Evolutionary conservation across 2,888 invertebrate genomes (phyloP).

Genomic region (Drosophila stalkeri): DNA sequence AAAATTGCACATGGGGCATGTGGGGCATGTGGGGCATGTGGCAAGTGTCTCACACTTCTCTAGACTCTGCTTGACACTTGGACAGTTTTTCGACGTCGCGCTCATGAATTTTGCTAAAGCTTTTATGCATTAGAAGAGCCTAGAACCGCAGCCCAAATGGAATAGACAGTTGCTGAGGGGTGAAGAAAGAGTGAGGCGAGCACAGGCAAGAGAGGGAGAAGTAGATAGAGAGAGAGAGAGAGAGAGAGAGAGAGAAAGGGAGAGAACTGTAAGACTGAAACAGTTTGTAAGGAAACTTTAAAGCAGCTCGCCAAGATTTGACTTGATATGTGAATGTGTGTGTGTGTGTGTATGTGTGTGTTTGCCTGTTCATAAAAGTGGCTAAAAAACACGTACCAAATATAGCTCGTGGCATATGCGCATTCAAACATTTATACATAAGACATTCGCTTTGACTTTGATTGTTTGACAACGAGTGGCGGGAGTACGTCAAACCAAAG

Average conservation of each 20-base stretch:
- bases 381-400: conserved; percentile 72
- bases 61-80: conserved; percentile 67
- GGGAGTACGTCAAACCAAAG: neutral
- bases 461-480: conserved; percentile 23
- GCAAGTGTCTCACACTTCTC: conserved; percentile 37
- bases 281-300: conserved; percentile 49
- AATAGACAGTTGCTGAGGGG: conserved; percentile 5
- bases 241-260: neutral
- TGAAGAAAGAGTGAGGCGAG: no score
- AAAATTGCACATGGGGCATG: conserved; percentile 42
- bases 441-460: conserved; percentile 31
- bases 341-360: neutral
- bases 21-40: neutral
- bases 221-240: neutral
- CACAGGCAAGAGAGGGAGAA: neutral
- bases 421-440: conserved; percentile 46
- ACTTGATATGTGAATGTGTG: conserved; percentile 1
- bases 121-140: conserved; percentile 47
- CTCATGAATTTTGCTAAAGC: conserved; percentile 63
- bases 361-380: conserved; percentile 47
- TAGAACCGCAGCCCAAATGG: conserved; percentile 49
- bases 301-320: conserved; percentile 48
- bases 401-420: conserved; percentile 65
- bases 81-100: conserved; percentile 61
- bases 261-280: conserved; percentile 8